These are phyloP conservation scores for Phalloptychus januarius DNA, from an alignment of 2,797 vertebrate genomes.

Conservation along the genomic window DNA sequence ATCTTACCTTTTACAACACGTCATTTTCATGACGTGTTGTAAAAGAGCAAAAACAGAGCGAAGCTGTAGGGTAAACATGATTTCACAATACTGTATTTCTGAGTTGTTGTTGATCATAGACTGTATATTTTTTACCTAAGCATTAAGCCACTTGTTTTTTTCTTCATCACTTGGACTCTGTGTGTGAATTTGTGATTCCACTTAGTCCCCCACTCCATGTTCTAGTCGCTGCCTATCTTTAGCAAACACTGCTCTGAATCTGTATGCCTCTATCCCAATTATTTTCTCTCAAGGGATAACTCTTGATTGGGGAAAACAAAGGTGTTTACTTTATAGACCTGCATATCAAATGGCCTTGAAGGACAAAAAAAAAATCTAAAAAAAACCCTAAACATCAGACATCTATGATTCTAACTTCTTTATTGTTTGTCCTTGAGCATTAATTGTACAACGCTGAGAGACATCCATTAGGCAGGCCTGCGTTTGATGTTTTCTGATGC, in stretches of 20 bases:
- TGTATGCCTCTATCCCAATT: slow-evolving; percentile 34
- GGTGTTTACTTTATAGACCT: slow-evolving; percentile 74
- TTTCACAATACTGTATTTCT: neutral
- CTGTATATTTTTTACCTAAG: neutral
- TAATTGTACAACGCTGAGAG: slow-evolving; percentile 74
- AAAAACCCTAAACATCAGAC: slow-evolving; percentile 57
- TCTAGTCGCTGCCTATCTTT: slow-evolving; percentile 14
- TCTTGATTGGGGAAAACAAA: slow-evolving; percentile 66
- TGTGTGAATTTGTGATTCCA: slow-evolving; percentile 21
- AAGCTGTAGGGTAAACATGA: neutral
- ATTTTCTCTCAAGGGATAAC: slow-evolving; percentile 48
- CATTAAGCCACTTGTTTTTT: slow-evolving; percentile 8
- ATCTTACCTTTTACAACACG: too few relatives aligned
- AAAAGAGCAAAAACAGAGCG: neutral
- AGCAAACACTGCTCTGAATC: slow-evolving; percentile 30
- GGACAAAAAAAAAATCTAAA: slow-evolving; percentile 49
- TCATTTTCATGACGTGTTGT: neutral
- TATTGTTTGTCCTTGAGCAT: slow-evolving; percentile 81
- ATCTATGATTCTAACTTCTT: slow-evolving; percentile 63
- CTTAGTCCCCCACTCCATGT: slow-evolving; percentile 19
- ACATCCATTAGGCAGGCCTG: slow-evolving; percentile 69
- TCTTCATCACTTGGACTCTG: slow-evolving; percentile 19
- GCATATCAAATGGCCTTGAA: slow-evolving; percentile 76
- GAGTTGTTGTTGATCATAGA: neutral
- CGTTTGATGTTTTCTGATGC: slow-evolving; percentile 80